phyloP scores from a whole-genome alignment of 2,888 invertebrate genomes.

The Eretmocerus hayati region DNA sequence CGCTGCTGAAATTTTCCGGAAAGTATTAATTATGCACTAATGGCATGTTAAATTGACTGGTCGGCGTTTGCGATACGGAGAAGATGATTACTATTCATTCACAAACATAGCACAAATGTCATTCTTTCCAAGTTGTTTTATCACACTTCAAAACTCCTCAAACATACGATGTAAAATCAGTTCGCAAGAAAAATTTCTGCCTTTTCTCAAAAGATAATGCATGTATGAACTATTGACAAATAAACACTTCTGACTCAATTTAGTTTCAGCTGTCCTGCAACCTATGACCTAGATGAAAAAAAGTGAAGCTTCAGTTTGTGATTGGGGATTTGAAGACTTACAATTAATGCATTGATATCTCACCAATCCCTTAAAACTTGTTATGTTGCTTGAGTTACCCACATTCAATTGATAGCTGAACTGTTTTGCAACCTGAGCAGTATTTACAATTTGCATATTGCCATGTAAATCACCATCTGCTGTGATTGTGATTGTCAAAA shows the following conservation, averaged over 20 bases:
- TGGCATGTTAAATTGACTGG: no score
- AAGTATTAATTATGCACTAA: no score
- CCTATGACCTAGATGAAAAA: neutral
- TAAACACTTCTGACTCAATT: neutral
- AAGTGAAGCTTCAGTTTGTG: neutral
- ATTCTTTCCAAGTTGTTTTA: no score
- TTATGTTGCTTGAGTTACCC: constrained; percentile 6
- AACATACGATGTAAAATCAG: neutral
- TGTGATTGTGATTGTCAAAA: constrained; percentile 27
- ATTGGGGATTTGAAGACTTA: constrained; percentile 1
- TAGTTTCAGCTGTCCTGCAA: neutral
- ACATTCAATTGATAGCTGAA: constrained; percentile 28
- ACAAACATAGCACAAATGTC: no score
- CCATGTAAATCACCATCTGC: constrained; percentile 24
- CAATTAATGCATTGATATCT: constrained; percentile 1
- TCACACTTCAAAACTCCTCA: no score
- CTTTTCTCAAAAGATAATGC: neutral
- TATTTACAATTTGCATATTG: constrained; percentile 28
- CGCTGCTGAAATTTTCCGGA: no score
- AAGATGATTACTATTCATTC: no score
- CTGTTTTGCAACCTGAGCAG: constrained; percentile 19
- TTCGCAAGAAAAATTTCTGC: neutral
- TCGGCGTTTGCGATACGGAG: no score
- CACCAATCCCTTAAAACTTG: constrained; percentile 21
- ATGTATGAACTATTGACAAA: neutral